These are phyloP conservation scores for Sphenodon punctatus DNA, from an alignment of 2,797 vertebrate species.

Conservation along the genomic window DNA sequence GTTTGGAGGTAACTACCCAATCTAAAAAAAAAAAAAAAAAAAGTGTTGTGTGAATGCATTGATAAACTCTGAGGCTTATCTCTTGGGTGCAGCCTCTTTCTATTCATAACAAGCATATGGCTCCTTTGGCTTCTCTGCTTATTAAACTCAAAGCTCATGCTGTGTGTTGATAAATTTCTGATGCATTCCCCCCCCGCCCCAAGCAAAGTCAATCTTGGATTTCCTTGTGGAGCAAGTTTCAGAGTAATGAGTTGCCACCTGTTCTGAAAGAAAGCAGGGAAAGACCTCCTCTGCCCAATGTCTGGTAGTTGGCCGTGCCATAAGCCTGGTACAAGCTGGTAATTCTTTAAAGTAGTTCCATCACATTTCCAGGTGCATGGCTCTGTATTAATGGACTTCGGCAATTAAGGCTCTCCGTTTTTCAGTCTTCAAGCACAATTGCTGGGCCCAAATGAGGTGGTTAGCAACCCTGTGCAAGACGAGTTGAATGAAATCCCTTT, in stretches of 20 bases:
- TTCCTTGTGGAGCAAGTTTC: not conserved
- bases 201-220: not conserved
- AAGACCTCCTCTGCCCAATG: not conserved
- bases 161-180: no score
- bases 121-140: not conserved
- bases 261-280: not conserved
- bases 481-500: slow-evolving; percentile 3
- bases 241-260: rapidly evolving
- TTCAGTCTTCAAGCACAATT: not conserved
- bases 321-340: not conserved
- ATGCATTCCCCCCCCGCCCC: not conserved
- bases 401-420: not conserved
- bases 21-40: no score
- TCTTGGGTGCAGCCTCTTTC: not conserved
- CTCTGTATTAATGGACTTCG: slow-evolving; percentile 15
- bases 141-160: no score
- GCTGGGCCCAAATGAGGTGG: not conserved
- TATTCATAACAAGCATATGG: not conserved
- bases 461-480: slow-evolving; percentile 11
- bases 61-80: no score
- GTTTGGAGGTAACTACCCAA: no score
- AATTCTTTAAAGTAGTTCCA: not conserved
- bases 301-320: not conserved
- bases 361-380: not conserved
- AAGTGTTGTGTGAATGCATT: no score